phyloP scores from a whole-genome alignment of 64 coral and sea anemone species.

The Montipora efflorescens region DNA sequence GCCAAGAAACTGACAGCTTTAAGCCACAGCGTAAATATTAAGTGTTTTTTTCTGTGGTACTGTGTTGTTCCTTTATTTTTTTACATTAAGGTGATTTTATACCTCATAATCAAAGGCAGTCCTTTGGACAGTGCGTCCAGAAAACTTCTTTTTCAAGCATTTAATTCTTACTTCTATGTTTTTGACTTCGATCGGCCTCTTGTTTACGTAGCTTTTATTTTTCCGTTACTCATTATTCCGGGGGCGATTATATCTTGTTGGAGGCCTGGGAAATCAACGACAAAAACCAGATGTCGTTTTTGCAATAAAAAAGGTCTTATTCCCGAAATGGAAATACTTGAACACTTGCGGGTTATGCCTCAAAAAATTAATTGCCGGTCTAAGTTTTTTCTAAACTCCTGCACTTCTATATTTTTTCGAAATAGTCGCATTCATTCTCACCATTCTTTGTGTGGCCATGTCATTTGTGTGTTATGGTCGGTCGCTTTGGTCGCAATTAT shows the following conservation, averaged over 20 bases:
- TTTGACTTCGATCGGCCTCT: constrained; percentile 46
- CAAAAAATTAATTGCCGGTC: neutral
- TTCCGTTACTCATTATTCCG: constrained; percentile 52
- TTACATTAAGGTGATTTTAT: constrained; percentile 27
- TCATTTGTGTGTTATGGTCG: constrained; percentile 15
- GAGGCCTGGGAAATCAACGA: neutral
- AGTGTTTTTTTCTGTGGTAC: constrained; percentile 49
- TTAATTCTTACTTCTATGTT: constrained; percentile 2
- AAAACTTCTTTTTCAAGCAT: constrained; percentile 46
- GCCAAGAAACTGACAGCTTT: neutral
- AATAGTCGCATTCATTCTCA: neutral
- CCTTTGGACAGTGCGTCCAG: constrained; percentile 22
- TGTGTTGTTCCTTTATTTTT: constrained; percentile 59
- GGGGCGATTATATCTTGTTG: constrained; percentile 12
- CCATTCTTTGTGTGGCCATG: neutral
- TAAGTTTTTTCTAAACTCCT: neutral
- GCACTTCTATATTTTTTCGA: neutral
- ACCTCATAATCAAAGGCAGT: constrained; percentile 48
- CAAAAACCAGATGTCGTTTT: neutral
- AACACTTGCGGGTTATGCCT: neutral
- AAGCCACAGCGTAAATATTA: constrained; percentile 15
- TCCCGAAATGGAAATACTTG: neutral
- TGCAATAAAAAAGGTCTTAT: neutral
- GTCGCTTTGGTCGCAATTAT: neutral
- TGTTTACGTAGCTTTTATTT: constrained; percentile 50